Evolutionary conservation across 2,113 vertebrate genomes (phyloP).

Genomic region (Nyctibius bracteatus): DNA sequence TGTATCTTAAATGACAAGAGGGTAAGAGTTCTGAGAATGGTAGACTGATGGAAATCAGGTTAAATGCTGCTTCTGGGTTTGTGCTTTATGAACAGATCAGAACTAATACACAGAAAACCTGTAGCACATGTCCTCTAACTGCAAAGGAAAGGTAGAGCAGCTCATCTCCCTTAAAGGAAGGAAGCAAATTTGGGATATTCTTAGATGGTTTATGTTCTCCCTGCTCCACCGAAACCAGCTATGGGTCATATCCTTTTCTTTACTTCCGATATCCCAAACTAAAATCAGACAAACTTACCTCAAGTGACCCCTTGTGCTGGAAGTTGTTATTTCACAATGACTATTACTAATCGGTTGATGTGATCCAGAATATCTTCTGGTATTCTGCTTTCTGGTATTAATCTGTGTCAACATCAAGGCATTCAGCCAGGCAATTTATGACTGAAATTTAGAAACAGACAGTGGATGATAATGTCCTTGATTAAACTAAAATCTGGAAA

Average conservation of each 20-base stretch:
- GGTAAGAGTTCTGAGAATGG: neutral
- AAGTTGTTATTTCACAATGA: neutral
- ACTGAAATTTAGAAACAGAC: neutral
- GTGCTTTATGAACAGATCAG: neutral
- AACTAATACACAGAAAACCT: neutral
- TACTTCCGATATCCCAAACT: neutral
- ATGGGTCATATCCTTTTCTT: neutral
- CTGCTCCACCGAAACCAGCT: neutral
- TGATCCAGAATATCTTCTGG: neutral
- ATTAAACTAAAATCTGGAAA: conserved; percentile 4
- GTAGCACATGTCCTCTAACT: neutral
- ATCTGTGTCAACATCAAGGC: neutral
- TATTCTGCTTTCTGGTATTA: neutral
- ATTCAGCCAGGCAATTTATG: neutral
- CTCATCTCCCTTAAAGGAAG: neutral
- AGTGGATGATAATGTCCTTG: neutral
- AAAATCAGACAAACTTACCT: neutral
- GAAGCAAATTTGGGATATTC: neutral
- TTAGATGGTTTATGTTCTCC: neutral
- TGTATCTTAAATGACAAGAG: neutral
- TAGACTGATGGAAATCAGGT: neutral
- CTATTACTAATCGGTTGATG: neutral
- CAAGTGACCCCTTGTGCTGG: neutral
- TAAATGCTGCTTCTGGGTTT: neutral
- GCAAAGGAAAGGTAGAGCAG: neutral